phyloP scores from a whole-genome alignment of 1,140 invertebrate genomes.

The Araneus ventricosus region DNA sequence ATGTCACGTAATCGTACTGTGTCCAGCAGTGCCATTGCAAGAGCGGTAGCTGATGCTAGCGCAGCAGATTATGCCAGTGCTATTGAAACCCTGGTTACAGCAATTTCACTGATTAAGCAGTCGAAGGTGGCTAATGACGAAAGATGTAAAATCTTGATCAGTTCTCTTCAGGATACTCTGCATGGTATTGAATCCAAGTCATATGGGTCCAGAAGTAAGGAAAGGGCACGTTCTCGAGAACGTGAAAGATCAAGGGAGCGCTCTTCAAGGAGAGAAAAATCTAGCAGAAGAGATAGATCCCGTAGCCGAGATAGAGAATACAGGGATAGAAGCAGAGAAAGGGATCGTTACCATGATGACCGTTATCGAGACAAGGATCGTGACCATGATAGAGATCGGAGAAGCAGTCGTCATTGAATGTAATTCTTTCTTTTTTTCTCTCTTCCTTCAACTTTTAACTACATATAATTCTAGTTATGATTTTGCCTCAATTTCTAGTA shows the following conservation, averaged over 20 bases:
- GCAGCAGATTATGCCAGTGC: conserved; percentile 96
- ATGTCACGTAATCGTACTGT: conserved; percentile 98
- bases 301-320: conserved; percentile 80
- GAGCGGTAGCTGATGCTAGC: conserved; percentile 98
- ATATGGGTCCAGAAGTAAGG: conserved; percentile 85
- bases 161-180: conserved; percentile 96
- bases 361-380: conserved; percentile 80
- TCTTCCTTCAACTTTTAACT: neutral
- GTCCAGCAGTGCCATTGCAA: conserved; percentile 96
- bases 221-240: conserved; percentile 81
- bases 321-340: conserved; percentile 86
- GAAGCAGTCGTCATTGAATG: conserved; percentile 76
- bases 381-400: conserved; percentile 75
- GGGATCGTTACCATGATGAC: conserved; percentile 83
- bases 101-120: conserved; percentile 99
- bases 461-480: neutral
- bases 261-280: conserved; percentile 77
- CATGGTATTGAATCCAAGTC: conserved; percentile 98
- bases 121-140: conserved; percentile 99
- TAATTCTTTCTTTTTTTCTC: conserved; percentile 64
- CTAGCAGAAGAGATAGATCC: conserved; percentile 80
- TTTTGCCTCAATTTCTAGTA: conserved; percentile 17
- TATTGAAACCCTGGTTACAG: conserved; percentile 98
- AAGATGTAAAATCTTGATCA: conserved; percentile 98
- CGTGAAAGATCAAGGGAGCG: conserved; percentile 78